phyloP scores from a whole-genome alignment of 2,113 vertebrate genomes.

The Condylura cristata region DNA sequence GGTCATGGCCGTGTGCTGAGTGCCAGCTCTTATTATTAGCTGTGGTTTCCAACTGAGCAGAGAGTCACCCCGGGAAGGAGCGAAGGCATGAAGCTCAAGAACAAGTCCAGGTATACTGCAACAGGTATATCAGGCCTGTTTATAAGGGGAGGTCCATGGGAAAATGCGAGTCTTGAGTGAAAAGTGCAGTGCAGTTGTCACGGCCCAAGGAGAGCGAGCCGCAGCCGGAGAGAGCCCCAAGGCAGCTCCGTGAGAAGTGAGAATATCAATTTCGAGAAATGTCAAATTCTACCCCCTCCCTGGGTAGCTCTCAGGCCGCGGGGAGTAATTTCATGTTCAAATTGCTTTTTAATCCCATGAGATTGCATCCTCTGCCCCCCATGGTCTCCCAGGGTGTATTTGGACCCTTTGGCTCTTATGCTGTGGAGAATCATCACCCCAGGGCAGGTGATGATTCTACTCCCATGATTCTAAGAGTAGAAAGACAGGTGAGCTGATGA shows the following conservation, averaged over 20 bases:
- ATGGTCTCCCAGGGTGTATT: background rate
- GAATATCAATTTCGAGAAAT: slow-evolving; percentile 60
- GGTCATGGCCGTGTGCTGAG: rapidly evolving
- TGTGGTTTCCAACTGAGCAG: background rate
- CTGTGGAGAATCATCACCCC: background rate
- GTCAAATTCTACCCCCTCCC: background rate
- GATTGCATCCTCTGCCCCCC: background rate
- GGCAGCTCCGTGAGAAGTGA: background rate
- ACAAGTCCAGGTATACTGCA: background rate
- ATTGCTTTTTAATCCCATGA: slow-evolving; percentile 69
- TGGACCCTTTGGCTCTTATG: background rate
- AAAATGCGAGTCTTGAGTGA: background rate
- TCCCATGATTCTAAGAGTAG: too few species aligned
- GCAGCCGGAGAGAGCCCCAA: background rate
- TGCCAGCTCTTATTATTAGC: background rate
- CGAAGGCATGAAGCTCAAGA: background rate
- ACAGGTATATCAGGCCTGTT: background rate
- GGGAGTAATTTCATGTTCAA: slow-evolving; percentile 64
- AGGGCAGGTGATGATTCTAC: background rate
- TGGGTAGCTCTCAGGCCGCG: background rate
- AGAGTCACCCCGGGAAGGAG: background rate
- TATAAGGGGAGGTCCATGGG: background rate
- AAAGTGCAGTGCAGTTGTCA: background rate
- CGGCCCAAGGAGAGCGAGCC: background rate
- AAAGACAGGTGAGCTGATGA: background rate